A percentile compares a stretch with the other conserved stretches of the same genome.
These are phyloP conservation scores for Cossypha dichroa DNA, from an alignment of 2,797 vertebrate genomes.

Conservation along the genomic window DNA sequence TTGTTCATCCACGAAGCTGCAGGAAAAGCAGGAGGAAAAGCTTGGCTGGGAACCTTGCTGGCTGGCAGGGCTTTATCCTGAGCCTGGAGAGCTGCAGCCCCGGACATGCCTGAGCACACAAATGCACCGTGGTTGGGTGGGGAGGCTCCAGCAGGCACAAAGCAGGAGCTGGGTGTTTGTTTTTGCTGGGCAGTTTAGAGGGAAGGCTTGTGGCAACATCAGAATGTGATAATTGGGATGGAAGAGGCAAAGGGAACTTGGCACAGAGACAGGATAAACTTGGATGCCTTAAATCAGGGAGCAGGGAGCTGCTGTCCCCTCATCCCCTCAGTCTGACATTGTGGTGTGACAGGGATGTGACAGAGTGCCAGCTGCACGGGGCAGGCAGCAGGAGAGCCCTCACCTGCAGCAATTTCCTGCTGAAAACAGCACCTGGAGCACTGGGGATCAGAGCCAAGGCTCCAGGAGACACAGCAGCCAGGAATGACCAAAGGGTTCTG, in stretches of 20 bases:
- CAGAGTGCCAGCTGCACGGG: not conserved
- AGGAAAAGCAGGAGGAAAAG: not conserved
- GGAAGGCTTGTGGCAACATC: not conserved
- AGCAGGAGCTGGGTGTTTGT: not conserved
- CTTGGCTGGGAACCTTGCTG: not conserved
- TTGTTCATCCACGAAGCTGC: not conserved
- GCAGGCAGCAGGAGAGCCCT: not conserved
- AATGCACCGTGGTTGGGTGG: not conserved
- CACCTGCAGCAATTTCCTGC: not conserved
- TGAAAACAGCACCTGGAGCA: not conserved
- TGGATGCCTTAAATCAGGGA: not conserved
- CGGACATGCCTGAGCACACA: not conserved
- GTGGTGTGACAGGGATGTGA: accelerated
- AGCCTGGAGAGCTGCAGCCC: not conserved
- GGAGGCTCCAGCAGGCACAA: not conserved
- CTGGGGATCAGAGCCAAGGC: not conserved
- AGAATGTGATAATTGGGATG: not conserved
- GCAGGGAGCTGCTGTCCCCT: not conserved
- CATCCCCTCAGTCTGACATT: accelerated
- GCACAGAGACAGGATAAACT: not conserved
- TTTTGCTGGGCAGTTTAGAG: not conserved
- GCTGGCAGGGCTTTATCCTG: not conserved
- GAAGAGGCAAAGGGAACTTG: not conserved
- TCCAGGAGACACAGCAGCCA: not conserved
- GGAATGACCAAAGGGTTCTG: not conserved